Evolutionary conservation across 2,888 invertebrate genomes (phyloP), one percentile per base, ranked within the genome.

Genomic region (Yponomeuta evonymella): DNA sequence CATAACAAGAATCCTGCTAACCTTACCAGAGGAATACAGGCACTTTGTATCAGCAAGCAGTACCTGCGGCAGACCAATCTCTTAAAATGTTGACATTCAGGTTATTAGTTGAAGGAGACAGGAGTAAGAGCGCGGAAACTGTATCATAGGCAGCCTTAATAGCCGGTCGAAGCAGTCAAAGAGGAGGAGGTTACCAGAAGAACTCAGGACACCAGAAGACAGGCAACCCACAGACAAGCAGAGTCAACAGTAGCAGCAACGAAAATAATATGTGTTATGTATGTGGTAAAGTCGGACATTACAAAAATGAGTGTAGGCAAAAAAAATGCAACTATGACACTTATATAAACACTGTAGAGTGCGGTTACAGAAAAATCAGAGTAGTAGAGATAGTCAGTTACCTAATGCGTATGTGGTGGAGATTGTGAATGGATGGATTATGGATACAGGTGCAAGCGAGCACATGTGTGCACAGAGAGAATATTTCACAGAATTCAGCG

Each of bases 11-110:
- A 74, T 81, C 0, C 71, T 81, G 48, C 79, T 80, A 76, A 76
- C 77, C 0, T 71, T 81, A 23, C 80, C 81, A n/a, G 79, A 79
- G 0, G 43, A 74, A 5, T 81, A 78, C 62, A 80, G 77, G 69
- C 80, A 84, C 75, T 85, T 83, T 72, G 72, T 81, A 0, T 81
- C 81, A 0, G 82, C 79, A 0, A 79, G 79, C 72, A 2, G 72
- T 51, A 23, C 64, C 68, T 11, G 70, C 58, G 12, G 67, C 58
- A 12, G 51, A 23, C 8, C 70, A 70, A 64, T 67, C 58, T 62
- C 33, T 48, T 15, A 63, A 72, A n/a, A 36, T 70, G 48, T 64
- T 70, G 29, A 51, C 67, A 10, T 36, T 64, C 4, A 70, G 70
- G 36, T 62, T 70, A 48, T 63, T 72, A 43, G 63, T 70, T 10